Percentiles rank a stretch among this genome's conserved stretches.
phyloP scores from a whole-genome alignment of 2,797 vertebrate genomes.

The Momotus momota region DNA sequence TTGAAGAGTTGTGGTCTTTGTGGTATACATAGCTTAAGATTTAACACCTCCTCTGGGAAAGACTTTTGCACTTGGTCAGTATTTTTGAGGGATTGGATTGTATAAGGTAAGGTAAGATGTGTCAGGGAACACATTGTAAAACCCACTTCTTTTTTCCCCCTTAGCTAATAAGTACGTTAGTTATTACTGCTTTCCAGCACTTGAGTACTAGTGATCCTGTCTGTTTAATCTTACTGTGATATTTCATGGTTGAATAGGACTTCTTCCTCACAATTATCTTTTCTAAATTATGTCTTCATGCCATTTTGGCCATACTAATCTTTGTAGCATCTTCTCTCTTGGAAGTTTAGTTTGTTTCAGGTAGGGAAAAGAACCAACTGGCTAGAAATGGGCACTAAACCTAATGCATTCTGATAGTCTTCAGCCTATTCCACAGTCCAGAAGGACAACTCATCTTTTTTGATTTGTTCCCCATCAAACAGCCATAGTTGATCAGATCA shows the following conservation, averaged over 20 bases:
- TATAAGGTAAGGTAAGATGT: background rate
- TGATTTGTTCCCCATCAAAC: background rate
- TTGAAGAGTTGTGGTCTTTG: background rate
- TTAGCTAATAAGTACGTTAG: background rate
- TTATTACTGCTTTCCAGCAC: background rate
- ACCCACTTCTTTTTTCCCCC: background rate
- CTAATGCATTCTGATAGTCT: background rate
- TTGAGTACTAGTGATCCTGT: background rate
- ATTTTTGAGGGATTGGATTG: background rate
- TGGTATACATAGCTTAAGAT: background rate
- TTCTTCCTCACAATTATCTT: background rate
- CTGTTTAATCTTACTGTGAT: background rate
- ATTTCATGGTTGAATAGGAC: background rate
- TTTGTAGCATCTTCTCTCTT: background rate
- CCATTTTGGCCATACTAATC: background rate
- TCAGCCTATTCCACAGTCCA: background rate
- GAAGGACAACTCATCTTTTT: background rate
- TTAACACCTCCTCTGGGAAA: background rate
- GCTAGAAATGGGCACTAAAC: background rate
- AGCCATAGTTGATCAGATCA: background rate
- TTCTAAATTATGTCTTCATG: background rate
- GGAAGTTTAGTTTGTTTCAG: background rate
- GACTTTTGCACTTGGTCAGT: background rate
- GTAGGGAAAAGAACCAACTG: accelerated
- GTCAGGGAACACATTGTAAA: background rate